A percentile compares a stretch with the other conserved stretches of the same genome.
These are phyloP conservation scores for Nannoperca obscura DNA, from an alignment of 2,797 vertebrate species.

Conservation along the genomic window DNA sequence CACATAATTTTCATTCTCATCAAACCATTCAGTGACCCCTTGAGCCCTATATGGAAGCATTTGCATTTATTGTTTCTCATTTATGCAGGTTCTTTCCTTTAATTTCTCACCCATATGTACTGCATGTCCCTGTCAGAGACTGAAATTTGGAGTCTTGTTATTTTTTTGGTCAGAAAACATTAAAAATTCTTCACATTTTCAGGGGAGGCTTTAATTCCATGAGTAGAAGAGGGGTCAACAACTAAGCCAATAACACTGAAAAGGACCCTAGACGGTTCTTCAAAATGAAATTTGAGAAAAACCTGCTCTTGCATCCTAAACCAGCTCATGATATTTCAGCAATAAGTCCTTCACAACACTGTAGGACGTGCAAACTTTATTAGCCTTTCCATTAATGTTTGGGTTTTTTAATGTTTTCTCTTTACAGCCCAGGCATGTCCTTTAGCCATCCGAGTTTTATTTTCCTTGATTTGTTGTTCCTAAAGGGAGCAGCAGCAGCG, in stretches of 20 bases:
- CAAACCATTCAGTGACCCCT: not conserved
- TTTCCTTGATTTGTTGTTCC: conserved; percentile 63
- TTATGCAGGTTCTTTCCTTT: not conserved
- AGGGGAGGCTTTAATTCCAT: conserved; percentile 5
- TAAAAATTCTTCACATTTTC: not conserved
- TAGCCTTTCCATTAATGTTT: conserved; percentile 37
- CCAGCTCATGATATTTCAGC: conserved; percentile 37
- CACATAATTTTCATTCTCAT: not conserved
- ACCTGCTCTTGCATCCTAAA: conserved; percentile 22
- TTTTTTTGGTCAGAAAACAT: conserved; percentile 1
- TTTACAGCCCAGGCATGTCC: conserved; percentile 47
- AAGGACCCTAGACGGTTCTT: conserved; percentile 11
- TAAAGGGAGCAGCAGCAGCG: conserved; percentile 47
- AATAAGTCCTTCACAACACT: conserved; percentile 42
- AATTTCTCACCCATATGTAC: not conserved
- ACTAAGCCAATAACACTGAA: conserved; percentile 24
- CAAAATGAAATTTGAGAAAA: conserved; percentile 29
- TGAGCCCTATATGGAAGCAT: not conserved
- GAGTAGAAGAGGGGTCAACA: conserved; percentile 15
- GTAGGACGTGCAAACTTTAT: conserved; percentile 32
- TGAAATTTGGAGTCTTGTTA: not conserved
- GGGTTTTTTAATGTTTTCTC: conserved; percentile 33
- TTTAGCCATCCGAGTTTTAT: conserved; percentile 51
- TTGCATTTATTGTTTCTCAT: conserved; percentile 1
- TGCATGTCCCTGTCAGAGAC: not conserved